Percentiles rank a stretch among this genome's conserved stretches.
These are phyloP conservation scores for Eugnorisma glareosa DNA, from an alignment of 2,888 invertebrate genomes.

Conservation along the genomic window DNA sequence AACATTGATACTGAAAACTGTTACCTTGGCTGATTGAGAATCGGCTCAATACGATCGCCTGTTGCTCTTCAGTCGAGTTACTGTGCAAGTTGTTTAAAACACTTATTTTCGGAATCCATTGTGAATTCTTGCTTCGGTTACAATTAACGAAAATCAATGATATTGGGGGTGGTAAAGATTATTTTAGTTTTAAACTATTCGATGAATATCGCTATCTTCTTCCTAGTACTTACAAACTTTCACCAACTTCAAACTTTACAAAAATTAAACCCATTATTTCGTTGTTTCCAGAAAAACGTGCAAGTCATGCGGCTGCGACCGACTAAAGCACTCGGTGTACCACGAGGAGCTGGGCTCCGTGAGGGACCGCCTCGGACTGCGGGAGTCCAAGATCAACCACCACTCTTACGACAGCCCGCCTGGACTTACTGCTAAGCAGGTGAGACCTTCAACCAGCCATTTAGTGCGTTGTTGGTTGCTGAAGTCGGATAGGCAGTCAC, in stretches of 20 bases:
- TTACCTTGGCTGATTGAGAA: not conserved
- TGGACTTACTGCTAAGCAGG: constrained; percentile 94
- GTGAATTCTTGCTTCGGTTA: not conserved
- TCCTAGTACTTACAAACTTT: not conserved
- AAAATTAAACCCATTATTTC: not conserved
- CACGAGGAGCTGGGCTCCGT: constrained; percentile 96
- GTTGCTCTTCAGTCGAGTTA: not conserved
- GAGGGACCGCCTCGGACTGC: constrained; percentile 93
- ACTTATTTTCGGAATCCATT: not conserved
- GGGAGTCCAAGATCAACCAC: constrained; percentile 87
- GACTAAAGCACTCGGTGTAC: constrained; percentile 97
- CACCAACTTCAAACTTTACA: not conserved
- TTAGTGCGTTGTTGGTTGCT: not conserved
- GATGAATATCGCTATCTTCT: not conserved
- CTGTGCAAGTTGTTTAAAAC: not conserved
- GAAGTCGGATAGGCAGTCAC: not conserved
- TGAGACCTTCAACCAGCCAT: constrained; percentile 59
- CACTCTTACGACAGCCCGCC: constrained; percentile 92
- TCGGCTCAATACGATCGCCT: not conserved
- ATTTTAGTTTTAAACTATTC: not conserved
- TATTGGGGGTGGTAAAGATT: not conserved
- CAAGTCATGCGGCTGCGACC: constrained; percentile 97
- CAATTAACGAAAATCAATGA: not conserved
- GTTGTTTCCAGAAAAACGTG: constrained; percentile 96
- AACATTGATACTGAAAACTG: not conserved